phyloP scores from a whole-genome alignment of 1,140 invertebrate genomes.

The Uloborus diversus region DNA sequence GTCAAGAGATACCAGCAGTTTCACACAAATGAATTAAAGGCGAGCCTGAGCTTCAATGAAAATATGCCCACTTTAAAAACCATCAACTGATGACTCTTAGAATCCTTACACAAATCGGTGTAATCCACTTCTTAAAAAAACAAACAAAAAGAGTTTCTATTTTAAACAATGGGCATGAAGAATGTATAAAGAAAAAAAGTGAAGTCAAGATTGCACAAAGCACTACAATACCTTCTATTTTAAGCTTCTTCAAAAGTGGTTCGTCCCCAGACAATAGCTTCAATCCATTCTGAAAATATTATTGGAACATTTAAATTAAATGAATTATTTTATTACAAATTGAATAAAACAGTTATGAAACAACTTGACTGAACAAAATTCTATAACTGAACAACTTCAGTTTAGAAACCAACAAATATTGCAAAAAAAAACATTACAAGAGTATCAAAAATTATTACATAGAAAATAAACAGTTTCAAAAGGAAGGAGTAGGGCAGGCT shows the following conservation, averaged over 20 bases:
- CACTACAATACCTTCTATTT: conserved; percentile 27
- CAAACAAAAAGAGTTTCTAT: neutral
- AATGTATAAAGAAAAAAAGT: neutral
- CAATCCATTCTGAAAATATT: conserved; percentile 41
- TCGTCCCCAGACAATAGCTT: neutral
- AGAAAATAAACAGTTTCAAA: too few relatives aligned
- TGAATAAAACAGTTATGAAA: too few relatives aligned
- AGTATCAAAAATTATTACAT: too few relatives aligned
- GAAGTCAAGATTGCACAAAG: neutral
- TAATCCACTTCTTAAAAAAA: conserved; percentile 22
- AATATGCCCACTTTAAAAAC: conserved; percentile 14
- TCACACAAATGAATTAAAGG: neutral
- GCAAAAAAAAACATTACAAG: too few relatives aligned
- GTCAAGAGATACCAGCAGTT: conserved; percentile 6
- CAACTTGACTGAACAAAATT: too few relatives aligned
- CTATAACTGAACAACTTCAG: too few relatives aligned
- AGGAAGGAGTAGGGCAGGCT: too few relatives aligned
- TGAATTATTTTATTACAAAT: too few relatives aligned
- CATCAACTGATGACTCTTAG: neutral
- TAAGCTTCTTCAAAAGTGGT: conserved; percentile 12
- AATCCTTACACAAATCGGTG: neutral
- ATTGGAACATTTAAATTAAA: too few relatives aligned
- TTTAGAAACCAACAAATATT: too few relatives aligned
- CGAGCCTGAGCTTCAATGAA: neutral
- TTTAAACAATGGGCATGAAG: neutral